Conservation (phyloP, 2,113 vertebrate species). For the Pogona vitticeps region DNA sequence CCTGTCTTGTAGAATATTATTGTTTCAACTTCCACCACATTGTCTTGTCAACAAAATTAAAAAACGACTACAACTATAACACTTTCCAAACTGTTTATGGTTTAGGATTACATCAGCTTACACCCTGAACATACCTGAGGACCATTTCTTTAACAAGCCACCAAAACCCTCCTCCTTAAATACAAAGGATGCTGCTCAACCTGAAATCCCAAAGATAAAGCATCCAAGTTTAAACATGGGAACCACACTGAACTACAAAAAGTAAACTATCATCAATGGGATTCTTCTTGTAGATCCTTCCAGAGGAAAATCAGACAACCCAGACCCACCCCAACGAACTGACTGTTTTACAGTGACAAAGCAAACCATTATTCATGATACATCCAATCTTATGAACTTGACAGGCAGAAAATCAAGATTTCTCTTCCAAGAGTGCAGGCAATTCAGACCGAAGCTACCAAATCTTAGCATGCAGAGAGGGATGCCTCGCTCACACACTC, state of each 20-base stretch:
- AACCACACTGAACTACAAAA: not conserved
- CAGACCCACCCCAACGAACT: not conserved
- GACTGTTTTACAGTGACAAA: not conserved
- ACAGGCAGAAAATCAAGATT: not conserved
- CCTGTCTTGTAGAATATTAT: not conserved
- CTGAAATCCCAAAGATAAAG: not conserved
- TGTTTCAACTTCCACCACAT: not conserved
- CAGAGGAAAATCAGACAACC: no score
- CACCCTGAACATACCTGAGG: not conserved
- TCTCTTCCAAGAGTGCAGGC: not conserved
- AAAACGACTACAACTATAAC: slow-evolving; percentile 14
- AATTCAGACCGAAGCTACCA: not conserved
- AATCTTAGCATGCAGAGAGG: not conserved
- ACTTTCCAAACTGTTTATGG: not conserved
- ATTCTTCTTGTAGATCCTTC: not conserved
- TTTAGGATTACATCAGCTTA: no score
- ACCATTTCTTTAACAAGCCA: not conserved
- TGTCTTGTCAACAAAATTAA: not conserved
- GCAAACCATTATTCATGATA: not conserved
- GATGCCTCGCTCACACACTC: not conserved
- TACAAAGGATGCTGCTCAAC: not conserved
- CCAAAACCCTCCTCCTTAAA: not conserved
- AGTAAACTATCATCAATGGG: not conserved
- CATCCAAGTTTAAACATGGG: not conserved
- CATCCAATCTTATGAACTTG: no score